phyloP scores from a whole-genome alignment of 2,797 vertebrate species.

The Acrossocheilus wenchowensis region DNA sequence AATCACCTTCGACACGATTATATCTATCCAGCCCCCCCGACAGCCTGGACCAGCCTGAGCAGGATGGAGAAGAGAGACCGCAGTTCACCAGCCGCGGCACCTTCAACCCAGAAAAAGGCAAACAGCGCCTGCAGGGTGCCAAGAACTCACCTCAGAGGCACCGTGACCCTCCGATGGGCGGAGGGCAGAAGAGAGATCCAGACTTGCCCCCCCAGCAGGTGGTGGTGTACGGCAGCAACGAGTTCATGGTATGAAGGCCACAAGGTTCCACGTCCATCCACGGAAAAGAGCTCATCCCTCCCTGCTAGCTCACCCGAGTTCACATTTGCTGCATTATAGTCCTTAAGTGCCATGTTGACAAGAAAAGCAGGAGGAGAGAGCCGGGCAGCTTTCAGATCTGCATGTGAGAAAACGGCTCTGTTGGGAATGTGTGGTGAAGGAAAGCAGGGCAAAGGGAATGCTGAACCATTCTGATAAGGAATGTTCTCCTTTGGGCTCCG shows the following conservation, averaged over 20 bases:
- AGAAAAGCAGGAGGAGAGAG: conserved; percentile 43
- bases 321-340: conserved; percentile 60
- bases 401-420: conserved; percentile 5
- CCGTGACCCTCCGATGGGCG: conserved; percentile 79
- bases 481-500: conserved; percentile 54
- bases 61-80: conserved; percentile 79
- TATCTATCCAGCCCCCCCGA: conserved; percentile 69
- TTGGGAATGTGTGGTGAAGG: conserved; percentile 46
- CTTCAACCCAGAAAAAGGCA: conserved; percentile 93
- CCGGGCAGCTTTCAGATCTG: conserved; percentile 51
- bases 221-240: conserved; percentile 90
- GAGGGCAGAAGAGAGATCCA: conserved; percentile 77
- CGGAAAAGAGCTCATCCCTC: conserved; percentile 36
- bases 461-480: conserved; percentile 60
- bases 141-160: conserved; percentile 84
- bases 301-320: conserved; percentile 5
- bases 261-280: conserved; percentile 60
- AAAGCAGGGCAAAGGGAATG: conserved; percentile 75
- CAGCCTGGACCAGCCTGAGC: conserved; percentile 70
- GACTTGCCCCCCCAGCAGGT: conserved; percentile 80
- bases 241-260: conserved; percentile 95
- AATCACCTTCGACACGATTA: conserved; percentile 77
- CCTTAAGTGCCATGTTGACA: conserved; percentile 70
- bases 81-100: conserved; percentile 93
- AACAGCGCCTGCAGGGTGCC: conserved; percentile 90